Evolutionary conservation across 2,113 vertebrate species (phyloP).

Genomic region (Trinectes maculatus): DNA sequence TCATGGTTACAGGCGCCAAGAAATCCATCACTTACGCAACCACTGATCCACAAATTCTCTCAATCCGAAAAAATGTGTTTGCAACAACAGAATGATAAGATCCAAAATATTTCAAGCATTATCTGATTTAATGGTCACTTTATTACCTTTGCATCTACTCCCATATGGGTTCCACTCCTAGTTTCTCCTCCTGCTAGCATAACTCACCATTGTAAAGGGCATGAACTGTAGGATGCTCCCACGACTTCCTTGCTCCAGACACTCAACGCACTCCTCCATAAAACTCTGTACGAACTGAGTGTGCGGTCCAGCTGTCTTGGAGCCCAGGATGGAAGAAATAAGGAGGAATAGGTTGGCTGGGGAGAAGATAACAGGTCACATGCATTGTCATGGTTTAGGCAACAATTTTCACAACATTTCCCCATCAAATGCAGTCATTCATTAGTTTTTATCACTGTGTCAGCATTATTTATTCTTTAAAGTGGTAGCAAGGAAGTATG

Average conservation of each 20-base stretch:
- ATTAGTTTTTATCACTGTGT: no score
- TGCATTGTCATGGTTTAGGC: background rate
- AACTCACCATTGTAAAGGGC: slow-evolving; percentile 96
- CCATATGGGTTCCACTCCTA: background rate
- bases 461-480: no score
- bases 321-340: slow-evolving; percentile 92
- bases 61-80: slow-evolving; percentile 5
- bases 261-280: slow-evolving; percentile 96
- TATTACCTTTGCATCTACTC: slow-evolving; percentile 10
- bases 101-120: background rate
- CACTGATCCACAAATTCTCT: background rate
- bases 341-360: slow-evolving; percentile 97
- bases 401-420: no score
- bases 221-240: slow-evolving; percentile 97
- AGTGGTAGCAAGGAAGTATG: no score
- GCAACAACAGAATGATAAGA: background rate
- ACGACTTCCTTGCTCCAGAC: slow-evolving; percentile 92
- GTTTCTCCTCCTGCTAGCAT: background rate
- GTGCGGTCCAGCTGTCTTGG: slow-evolving; percentile 92
- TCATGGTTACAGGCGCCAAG: no score
- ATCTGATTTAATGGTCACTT: slow-evolving; percentile 13
- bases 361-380: background rate
- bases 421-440: no score
- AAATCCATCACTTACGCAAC: no score
- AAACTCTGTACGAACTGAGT: slow-evolving; percentile 99